A percentile compares a stretch with the other conserved stretches of the same genome.
Conservation (phyloP, 2,888 invertebrate genomes). For the Hypena proboscidalis region DNA sequence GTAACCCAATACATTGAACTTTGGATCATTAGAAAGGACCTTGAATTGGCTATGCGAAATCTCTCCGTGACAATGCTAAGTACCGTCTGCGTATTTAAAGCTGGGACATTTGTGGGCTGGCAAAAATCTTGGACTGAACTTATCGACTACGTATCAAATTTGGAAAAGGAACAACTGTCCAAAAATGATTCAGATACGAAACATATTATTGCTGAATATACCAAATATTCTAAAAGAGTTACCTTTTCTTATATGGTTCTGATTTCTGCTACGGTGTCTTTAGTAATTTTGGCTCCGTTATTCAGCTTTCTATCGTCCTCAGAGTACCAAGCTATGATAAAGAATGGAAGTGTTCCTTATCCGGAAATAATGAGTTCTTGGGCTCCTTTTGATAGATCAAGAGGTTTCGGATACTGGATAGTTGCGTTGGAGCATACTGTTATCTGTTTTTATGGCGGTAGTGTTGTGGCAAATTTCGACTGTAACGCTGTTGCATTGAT, state of each 20-base stretch:
- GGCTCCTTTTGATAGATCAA: constrained; percentile 66
- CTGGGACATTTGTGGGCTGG: constrained; percentile 63
- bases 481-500: constrained; percentile 70
- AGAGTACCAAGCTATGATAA: constrained; percentile 42
- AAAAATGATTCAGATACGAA: constrained; percentile 46
- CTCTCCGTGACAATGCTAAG: constrained; percentile 70
- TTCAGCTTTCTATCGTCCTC: constrained; percentile 53
- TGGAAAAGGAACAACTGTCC: constrained; percentile 56
- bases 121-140: constrained; percentile 62
- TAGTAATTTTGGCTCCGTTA: constrained; percentile 65
- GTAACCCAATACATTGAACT: constrained; percentile 69
- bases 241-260: constrained; percentile 68
- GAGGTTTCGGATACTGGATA: constrained; percentile 62
- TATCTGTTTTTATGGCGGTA: constrained; percentile 70
- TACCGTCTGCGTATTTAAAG: constrained; percentile 66
- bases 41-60: constrained; percentile 64
- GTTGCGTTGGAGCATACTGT: constrained; percentile 54
- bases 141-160: constrained; percentile 55
- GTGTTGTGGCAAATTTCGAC: constrained; percentile 72
- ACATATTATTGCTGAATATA: constrained; percentile 55
- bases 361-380: constrained; percentile 77
- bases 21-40: constrained; percentile 58
- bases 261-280: constrained; percentile 61
- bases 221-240: constrained; percentile 62
- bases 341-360: constrained; percentile 56